Evolutionary conservation across 2,888 invertebrate species (phyloP).

Genomic region (Himalopsyche kuldschensis): DNA sequence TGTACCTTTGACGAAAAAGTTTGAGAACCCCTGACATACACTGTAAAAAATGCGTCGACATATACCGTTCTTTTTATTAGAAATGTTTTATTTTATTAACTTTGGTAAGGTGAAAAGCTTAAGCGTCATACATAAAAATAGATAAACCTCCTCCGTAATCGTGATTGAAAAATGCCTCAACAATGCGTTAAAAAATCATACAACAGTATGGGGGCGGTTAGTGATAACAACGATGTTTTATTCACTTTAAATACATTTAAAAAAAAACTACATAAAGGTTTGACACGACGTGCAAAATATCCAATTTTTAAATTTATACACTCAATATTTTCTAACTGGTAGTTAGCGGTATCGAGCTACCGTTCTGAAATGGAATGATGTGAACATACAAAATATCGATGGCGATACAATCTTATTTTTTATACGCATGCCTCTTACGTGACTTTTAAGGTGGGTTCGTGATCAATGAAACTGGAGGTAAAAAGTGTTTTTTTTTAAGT

Average conservation of each 20-base stretch:
- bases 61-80: no score
- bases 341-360: not conserved
- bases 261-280: not conserved
- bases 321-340: not conserved
- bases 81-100: no score
- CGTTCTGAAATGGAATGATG: not conserved
- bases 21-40: no score
- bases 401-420: not conserved
- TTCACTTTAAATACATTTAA: not conserved
- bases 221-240: not conserved
- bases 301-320: not conserved
- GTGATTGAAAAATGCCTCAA: no score
- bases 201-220: not conserved
- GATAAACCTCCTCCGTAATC: no score
- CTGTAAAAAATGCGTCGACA: no score
- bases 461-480: not conserved
- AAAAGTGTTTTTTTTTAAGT: not conserved
- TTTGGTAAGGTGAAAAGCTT: no score
- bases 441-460: not conserved
- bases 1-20: no score
- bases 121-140: no score
- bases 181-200: no score
- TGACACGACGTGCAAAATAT: not conserved
- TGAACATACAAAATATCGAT: not conserved
- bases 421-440: not conserved